These are phyloP conservation scores for Eriosoma lanigerum DNA, from an alignment of 1,140 invertebrate species.

Conservation along the genomic window DNA sequence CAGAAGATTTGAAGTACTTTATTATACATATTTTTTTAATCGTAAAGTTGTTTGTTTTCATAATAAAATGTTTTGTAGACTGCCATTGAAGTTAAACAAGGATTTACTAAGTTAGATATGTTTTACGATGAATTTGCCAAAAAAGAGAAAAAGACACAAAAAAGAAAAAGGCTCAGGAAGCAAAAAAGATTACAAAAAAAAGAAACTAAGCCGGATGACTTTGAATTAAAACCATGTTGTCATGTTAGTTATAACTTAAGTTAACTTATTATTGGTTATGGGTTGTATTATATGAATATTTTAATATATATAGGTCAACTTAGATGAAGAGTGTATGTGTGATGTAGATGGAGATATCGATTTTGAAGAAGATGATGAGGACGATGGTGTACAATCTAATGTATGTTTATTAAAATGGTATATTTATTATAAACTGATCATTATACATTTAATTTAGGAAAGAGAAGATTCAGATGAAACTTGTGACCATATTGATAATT, in stretches of 20 bases:
- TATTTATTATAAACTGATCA: constrained; percentile 38
- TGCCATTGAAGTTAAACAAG: constrained; percentile 83
- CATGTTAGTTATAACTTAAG: constrained; percentile 56
- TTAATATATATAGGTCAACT: background rate
- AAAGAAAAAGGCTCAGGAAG: constrained; percentile 82
- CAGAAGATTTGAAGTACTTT: constrained; percentile 74
- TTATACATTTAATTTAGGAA: constrained; percentile 55
- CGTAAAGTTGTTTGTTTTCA: background rate
- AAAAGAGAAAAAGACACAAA: constrained; percentile 80
- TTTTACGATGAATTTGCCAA: constrained; percentile 78
- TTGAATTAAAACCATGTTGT: constrained; percentile 62
- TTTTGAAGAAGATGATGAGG: constrained; percentile 29
- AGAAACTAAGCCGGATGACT: constrained; percentile 62
- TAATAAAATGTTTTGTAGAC: constrained; percentile 61
- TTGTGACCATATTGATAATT: constrained; percentile 51
- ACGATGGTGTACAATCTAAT: constrained; percentile 43
- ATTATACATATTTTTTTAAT: constrained; percentile 5
- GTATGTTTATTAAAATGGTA: background rate
- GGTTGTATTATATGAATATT: background rate
- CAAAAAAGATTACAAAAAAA: constrained; percentile 83
- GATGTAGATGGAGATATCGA: constrained; percentile 34
- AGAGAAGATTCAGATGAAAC: constrained; percentile 53
- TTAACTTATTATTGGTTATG: background rate
- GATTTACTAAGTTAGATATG: constrained; percentile 81
- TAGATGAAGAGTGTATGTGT: constrained; percentile 24